Base-by-base conservation (phyloP, 30 jellyfish, hydroid and myxozoan genomes). In the Turritopsis dohrnii region DNA sequence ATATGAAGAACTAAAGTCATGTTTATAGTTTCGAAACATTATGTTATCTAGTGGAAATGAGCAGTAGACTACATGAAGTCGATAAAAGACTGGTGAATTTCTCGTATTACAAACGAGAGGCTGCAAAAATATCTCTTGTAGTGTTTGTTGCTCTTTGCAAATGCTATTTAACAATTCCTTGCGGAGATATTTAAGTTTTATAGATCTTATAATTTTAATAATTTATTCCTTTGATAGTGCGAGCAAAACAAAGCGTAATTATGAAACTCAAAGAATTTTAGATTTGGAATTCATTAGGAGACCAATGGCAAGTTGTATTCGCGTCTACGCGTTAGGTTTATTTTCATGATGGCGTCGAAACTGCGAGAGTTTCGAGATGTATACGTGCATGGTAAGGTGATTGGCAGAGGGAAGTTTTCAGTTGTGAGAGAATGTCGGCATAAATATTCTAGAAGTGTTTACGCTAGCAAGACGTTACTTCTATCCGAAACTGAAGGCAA, bases 391-490 rank as follows among this genome's bases (percentile, higher is more conserved):
- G 91, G 89, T 3, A 26, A 31, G n/a, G 75, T 76, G 53, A 77
- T 91, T 22, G 97, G 96, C 13, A 94, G 82, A 28, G 97, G 97
- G 13, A 86, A 86, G 27, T 91, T 91, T 75, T 86, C 97, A 0
- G 71, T 65, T 23, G 92, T 91, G 23, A 75, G 88, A 53, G 77
- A 74, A 53, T 87, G 96, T 26, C 52, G 73, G 21, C 85, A 71
- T 26, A 87, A 83, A n/a, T 52, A 22, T 26, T 28, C 85, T 1
- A 71, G 29, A 28, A 41, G 28, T 28, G 80, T 54, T 52, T 79
- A 52, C 72, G 97, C 97, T 1, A 89, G 84, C 24, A 91, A 91
- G 75, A 76, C 84, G 19, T 90, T 86, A 13, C 79, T 71, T 27
- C 53, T 86, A 28, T 66, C 74, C 24, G 91, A 89, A 31, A 83